Conservation (phyloP, 2,888 invertebrate species). For the Drosophila antonietae region DNA sequence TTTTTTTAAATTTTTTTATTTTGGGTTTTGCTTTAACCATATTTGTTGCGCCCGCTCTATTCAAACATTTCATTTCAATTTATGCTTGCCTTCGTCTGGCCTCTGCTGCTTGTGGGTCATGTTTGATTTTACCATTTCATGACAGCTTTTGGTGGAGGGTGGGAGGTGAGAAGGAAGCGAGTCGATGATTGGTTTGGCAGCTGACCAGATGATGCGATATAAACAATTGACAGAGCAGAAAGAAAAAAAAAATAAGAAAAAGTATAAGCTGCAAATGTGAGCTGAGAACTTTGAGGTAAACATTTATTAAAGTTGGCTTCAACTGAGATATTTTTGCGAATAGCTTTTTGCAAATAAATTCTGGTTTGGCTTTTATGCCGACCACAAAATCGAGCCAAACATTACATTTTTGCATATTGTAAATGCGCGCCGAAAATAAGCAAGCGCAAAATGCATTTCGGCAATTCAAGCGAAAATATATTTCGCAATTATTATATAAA, state of each 20-base stretch:
- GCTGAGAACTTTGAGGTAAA: constrained; percentile 2
- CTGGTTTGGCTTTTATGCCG: constrained; percentile 20
- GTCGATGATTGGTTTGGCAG: constrained; percentile 19
- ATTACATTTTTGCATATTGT: constrained; percentile 17
- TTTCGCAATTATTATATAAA: constrained; percentile 15
- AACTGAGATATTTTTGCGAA: background rate
- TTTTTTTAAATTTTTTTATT: background rate
- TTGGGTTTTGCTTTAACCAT: constrained; percentile 3
- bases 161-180: background rate
- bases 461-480: constrained; percentile 25
- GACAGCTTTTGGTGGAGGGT: no score
- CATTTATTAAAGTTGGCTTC: constrained; percentile 13
- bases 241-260: no score
- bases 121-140: constrained; percentile 41
- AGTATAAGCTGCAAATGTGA: background rate
- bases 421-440: constrained; percentile 13
- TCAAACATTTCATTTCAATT: constrained; percentile 46
- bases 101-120: constrained; percentile 15
- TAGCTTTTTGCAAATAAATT: constrained; percentile 25
- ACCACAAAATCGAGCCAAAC: constrained; percentile 11
- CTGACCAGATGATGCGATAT: constrained; percentile 14
- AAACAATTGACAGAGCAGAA: constrained; percentile 12
- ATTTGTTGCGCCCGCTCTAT: background rate
- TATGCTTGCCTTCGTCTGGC: constrained; percentile 4
- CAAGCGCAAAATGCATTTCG: constrained; percentile 32